A percentile compares a stretch with the other conserved stretches of the same genome.
These are phyloP conservation scores for Drosophila kurseongensis DNA, from an alignment of 1,140 invertebrate genomes.

Conservation along the genomic window DNA sequence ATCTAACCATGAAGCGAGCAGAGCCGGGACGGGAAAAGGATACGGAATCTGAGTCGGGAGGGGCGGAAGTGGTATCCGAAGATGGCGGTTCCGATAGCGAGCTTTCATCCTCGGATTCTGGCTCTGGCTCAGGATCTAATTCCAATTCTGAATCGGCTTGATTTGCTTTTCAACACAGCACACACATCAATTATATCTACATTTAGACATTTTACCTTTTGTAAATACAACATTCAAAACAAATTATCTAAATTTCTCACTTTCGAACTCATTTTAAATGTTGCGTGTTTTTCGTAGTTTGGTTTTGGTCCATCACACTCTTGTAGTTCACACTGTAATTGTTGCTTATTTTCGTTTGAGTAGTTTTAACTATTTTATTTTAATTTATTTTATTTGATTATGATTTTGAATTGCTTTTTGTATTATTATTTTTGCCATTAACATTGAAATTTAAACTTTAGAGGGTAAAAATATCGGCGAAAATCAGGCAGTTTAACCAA, in stretches of 20 bases:
- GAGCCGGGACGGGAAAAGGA: slow-evolving; percentile 1
- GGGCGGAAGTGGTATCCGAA: slow-evolving; percentile 5
- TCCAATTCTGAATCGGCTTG: slow-evolving; percentile 29
- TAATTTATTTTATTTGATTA: slow-evolving; percentile 10
- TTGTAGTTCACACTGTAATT: slow-evolving; percentile 16
- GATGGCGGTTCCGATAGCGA: background rate
- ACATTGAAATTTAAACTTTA: slow-evolving; percentile 17
- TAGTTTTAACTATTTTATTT: slow-evolving; percentile 9
- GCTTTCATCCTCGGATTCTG: slow-evolving; percentile 27
- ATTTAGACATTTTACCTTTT: slow-evolving; percentile 29
- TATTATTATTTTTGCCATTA: slow-evolving; percentile 12
- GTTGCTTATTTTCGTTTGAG: slow-evolving; percentile 5
- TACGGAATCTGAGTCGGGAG: background rate
- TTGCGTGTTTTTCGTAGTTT: slow-evolving; percentile 63
- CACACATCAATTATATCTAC: slow-evolving; percentile 8
- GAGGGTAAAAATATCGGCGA: slow-evolving; percentile 10
- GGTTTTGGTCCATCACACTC: slow-evolving; percentile 21
- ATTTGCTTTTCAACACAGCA: slow-evolving; percentile 6
- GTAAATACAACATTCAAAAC: slow-evolving; percentile 45
- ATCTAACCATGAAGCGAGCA: slow-evolving; percentile 51
- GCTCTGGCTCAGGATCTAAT: slow-evolving; percentile 20
- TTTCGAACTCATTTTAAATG: slow-evolving; percentile 19
- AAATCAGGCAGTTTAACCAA: background rate
- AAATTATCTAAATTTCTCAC: background rate
- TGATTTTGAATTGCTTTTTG: slow-evolving; percentile 31